Percentiles rank a stretch among this genome's conserved stretches.
Conservation (phyloP, 2,113 vertebrate species). For the Nymphicus hollandicus region DNA sequence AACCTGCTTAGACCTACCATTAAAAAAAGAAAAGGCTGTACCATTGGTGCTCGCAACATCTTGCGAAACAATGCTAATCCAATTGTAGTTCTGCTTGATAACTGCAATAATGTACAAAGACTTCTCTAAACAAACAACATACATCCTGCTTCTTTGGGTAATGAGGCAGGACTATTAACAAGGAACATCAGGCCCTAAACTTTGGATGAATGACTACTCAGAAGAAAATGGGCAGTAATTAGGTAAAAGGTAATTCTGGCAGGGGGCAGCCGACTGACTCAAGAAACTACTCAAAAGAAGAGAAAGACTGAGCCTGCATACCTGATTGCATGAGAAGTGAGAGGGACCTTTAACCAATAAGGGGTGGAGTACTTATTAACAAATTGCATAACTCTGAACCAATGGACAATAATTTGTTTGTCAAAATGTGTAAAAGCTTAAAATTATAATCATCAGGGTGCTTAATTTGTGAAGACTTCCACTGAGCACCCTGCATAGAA, state of each 20-base stretch:
- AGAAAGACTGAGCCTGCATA: not conserved
- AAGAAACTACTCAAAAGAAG: not conserved
- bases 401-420: not conserved
- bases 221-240: not conserved
- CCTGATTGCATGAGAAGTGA: not conserved
- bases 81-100: not conserved
- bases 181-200: not conserved
- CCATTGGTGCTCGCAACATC: not conserved
- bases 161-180: not conserved
- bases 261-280: not conserved
- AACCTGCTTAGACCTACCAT: not conserved
- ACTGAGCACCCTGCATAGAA: not conserved
- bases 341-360: not conserved
- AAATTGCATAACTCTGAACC: not conserved
- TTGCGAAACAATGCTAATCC: not conserved
- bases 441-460: not conserved
- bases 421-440: not conserved
- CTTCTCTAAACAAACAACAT: not conserved
- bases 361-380: not conserved
- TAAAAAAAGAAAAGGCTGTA: not conserved
- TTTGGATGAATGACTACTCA: not conserved
- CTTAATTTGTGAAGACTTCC: not conserved
- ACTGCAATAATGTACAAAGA: not conserved
- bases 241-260: not conserved
- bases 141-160: not conserved